A percentile compares a stretch with the other conserved stretches of the same genome.
Evolutionary conservation across 2,113 vertebrate genomes (phyloP).

Genomic region (Cebidichthys violaceus): DNA sequence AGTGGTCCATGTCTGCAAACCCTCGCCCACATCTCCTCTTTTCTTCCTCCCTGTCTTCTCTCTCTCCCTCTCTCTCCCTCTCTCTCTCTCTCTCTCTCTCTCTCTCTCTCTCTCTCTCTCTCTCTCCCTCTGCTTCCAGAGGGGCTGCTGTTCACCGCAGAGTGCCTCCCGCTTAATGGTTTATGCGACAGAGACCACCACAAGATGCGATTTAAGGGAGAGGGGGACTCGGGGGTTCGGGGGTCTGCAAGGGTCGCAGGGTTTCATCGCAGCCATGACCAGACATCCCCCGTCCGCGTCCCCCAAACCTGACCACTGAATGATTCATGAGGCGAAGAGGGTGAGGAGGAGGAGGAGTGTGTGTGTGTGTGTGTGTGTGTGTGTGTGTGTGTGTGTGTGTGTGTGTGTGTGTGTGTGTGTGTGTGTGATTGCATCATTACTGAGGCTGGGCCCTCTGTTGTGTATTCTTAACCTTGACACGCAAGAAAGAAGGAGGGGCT

Average conservation of each 20-base stretch:
- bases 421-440: conserved; percentile 64
- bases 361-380: conserved; percentile 18
- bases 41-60: conserved; percentile 35
- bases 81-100: conserved; percentile 5
- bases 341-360: conserved; percentile 8
- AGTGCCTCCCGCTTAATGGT: conserved; percentile 66
- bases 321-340: conserved; percentile 73
- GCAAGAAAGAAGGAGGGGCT: background rate
- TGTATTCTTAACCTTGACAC: conserved; percentile 67
- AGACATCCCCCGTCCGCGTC: background rate
- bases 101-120: conserved; percentile 26
- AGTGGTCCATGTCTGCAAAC: conserved; percentile 60
- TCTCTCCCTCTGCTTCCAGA: conserved; percentile 50
- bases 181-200: conserved; percentile 61
- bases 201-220: conserved; percentile 46
- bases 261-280: conserved; percentile 47
- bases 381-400: too few species aligned
- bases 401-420: background rate
- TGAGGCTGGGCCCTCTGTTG: conserved; percentile 61
- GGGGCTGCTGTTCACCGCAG: conserved; percentile 50
- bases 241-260: conserved; percentile 15
- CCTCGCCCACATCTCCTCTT: conserved; percentile 51
- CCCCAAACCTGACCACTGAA: conserved; percentile 63
- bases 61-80: conserved; percentile 6
- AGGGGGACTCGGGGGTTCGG: background rate